phyloP scores from a whole-genome alignment of 2,113 vertebrate species.

The Zeus faber region DNA sequence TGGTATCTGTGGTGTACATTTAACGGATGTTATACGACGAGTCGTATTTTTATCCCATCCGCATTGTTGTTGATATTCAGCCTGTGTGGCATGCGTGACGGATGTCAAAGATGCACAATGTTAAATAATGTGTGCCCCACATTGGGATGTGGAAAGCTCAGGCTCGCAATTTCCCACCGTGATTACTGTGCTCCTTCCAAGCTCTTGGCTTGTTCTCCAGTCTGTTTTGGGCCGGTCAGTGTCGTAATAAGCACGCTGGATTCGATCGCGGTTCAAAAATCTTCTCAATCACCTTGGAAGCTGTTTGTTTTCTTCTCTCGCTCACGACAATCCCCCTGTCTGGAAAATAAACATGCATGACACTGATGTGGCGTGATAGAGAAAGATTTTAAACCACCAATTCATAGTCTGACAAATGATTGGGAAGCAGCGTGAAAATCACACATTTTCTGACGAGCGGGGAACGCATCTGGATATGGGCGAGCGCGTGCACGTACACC shows the following conservation, averaged over 20 bases:
- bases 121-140: conserved; percentile 42
- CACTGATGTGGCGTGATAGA: conserved; percentile 61
- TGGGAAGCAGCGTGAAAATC: conserved; percentile 41
- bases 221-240: conserved; percentile 49
- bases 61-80: too few species aligned
- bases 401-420: conserved; percentile 62
- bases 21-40: too few species aligned
- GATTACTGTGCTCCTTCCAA: conserved; percentile 58
- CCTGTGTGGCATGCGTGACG: conserved; percentile 15
- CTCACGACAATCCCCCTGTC: conserved; percentile 48
- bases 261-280: conserved; percentile 52
- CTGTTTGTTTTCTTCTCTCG: conserved; percentile 61
- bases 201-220: conserved; percentile 54
- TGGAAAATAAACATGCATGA: conserved; percentile 61
- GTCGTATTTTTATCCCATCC: too few species aligned
- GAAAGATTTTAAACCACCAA: conserved; percentile 56
- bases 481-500: neutral
- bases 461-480: too few species aligned
- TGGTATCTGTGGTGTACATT: too few species aligned
- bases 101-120: conserved; percentile 23
- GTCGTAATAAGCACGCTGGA: conserved; percentile 66
- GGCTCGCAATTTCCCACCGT: conserved; percentile 51
- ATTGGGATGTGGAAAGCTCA: conserved; percentile 33
- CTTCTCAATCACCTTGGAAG: conserved; percentile 61
- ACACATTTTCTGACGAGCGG: conserved; percentile 32